phyloP scores from a whole-genome alignment of 2,113 vertebrate species.

The Corynorhinus townsendii region DNA sequence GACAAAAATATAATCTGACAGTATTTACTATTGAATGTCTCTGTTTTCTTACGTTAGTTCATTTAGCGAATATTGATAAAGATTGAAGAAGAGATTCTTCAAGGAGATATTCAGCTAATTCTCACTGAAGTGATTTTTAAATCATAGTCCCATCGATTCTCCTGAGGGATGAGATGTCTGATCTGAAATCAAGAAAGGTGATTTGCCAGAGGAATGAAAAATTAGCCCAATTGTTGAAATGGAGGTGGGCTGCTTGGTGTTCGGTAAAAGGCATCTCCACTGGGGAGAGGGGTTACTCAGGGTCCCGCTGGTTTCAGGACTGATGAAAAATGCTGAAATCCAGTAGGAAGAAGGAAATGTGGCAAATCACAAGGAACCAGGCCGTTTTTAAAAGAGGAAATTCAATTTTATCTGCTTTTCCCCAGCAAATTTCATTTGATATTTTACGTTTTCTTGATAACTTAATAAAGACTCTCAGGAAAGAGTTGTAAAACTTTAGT shows the following conservation, averaged over 20 bases:
- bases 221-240: constrained; percentile 58
- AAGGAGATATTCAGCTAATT: neutral
- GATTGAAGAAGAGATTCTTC: neutral
- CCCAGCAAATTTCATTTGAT: constrained; percentile 60
- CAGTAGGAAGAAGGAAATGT: constrained; percentile 57
- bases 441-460: constrained; percentile 70
- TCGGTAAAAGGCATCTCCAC: constrained; percentile 44
- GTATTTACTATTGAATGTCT: neutral
- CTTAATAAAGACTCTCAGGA: constrained; percentile 60
- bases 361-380: constrained; percentile 46
- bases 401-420: constrained; percentile 54
- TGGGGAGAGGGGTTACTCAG: constrained; percentile 52
- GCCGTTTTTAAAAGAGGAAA: constrained; percentile 44
- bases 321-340: constrained; percentile 55
- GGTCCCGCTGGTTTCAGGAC: constrained; percentile 52
- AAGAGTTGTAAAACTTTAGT: constrained; percentile 59
- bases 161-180: constrained; percentile 51
- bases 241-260: constrained; percentile 57
- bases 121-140: constrained; percentile 25
- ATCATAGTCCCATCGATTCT: constrained; percentile 36
- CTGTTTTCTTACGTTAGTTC: neutral
- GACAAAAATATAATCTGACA: neutral
- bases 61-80: neutral
- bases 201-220: constrained; percentile 62
- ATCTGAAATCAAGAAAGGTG: constrained; percentile 61